These are phyloP conservation scores for Terrapene triunguis DNA, from an alignment of 2,113 vertebrate genomes.

Conservation along the genomic window DNA sequence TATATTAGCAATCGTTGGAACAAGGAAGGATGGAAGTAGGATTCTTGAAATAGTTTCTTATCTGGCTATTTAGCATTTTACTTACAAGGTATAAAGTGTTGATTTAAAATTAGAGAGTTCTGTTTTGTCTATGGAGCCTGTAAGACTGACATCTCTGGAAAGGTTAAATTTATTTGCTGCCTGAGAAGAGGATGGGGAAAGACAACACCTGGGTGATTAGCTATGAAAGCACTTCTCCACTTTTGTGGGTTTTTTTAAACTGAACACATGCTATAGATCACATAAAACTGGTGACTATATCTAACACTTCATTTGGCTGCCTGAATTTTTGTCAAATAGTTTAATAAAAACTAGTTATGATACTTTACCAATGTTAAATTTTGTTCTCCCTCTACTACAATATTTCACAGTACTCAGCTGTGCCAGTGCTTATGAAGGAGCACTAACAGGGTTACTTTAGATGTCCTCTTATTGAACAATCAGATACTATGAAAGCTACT, in stretches of 20 bases:
- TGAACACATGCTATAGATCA: neutral
- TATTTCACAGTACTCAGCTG: neutral
- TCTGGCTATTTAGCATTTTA: neutral
- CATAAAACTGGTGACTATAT: constrained; percentile 3
- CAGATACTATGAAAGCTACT: neutral
- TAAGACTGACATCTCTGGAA: neutral
- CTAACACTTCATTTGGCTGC: neutral
- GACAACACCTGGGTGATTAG: neutral
- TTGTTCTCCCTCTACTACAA: neutral
- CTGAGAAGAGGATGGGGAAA: neutral
- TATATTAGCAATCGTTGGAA: neutral
- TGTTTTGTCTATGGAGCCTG: neutral
- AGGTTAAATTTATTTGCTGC: neutral
- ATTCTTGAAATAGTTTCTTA: neutral
- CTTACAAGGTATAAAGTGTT: neutral
- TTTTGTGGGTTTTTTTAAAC: neutral
- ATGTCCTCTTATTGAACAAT: neutral
- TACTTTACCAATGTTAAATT: neutral
- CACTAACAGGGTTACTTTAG: neutral
- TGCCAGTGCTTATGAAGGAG: neutral
- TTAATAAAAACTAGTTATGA: neutral
- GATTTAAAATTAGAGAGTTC: neutral
- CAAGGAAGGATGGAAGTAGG: constrained; percentile 27
- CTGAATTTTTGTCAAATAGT: constrained; percentile 6
- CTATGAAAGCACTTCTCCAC: neutral